Evolutionary conservation across 2,888 invertebrate species (phyloP).

Genomic region (Lobophora halterata): DNA sequence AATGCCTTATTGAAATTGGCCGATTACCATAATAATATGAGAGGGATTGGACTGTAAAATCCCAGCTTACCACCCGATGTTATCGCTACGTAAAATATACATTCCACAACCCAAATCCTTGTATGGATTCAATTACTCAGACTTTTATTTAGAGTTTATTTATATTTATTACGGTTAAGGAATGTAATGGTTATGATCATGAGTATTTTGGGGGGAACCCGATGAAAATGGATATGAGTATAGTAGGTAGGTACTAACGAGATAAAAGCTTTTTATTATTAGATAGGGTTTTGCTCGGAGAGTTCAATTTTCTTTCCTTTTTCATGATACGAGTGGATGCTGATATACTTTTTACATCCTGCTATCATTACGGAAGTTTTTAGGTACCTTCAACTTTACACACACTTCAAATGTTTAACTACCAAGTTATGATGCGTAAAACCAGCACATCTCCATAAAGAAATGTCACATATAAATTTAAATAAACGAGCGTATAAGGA

Average conservation of each 20-base stretch:
- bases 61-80: too few relatives aligned
- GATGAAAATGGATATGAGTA: slow-evolving; percentile 1
- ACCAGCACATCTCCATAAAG: slow-evolving; percentile 17
- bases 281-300: neutral
- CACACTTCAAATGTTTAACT: too few relatives aligned
- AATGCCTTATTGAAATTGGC: slow-evolving; percentile 2
- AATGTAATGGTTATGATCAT: neutral
- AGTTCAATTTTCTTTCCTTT: neutral
- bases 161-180: neutral
- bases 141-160: neutral
- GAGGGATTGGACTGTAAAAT: slow-evolving; percentile 3
- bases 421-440: slow-evolving; percentile 14
- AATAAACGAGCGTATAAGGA: slow-evolving; percentile 31
- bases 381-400: too few relatives aligned
- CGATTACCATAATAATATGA: slow-evolving; percentile 5
- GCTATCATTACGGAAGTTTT: too few relatives aligned
- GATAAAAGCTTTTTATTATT: slow-evolving; percentile 1
- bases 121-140: too few relatives aligned
- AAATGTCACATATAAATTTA: slow-evolving; percentile 31
- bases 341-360: too few relatives aligned
- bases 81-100: too few relatives aligned
- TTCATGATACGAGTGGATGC: too few relatives aligned
- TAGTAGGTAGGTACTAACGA: too few relatives aligned
- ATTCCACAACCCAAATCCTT: too few relatives aligned
- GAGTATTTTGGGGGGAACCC: slow-evolving; percentile 2